A percentile compares a stretch with the other conserved stretches of the same genome.
These are phyloP conservation scores for Mactra quadrangularis DNA, from an alignment of 1,140 invertebrate species.

Conservation along the genomic window DNA sequence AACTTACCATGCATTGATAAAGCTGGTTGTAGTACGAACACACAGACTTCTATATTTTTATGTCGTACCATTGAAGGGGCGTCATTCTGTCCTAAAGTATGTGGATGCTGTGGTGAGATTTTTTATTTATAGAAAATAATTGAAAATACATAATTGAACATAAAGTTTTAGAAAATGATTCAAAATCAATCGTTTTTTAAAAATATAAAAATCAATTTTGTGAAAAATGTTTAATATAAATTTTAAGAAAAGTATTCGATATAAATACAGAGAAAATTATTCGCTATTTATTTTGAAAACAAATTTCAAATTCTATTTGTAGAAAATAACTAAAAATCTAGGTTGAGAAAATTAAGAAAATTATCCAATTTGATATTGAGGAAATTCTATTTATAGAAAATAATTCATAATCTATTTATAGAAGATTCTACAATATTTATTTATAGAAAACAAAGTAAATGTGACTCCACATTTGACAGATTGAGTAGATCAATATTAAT, in stretches of 20 bases:
- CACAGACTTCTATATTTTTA: neutral
- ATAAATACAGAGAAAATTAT: too few species aligned
- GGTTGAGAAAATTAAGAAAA: too few species aligned
- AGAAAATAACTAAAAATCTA: neutral
- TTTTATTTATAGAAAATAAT: neutral
- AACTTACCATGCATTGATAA: neutral
- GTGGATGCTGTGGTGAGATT: neutral
- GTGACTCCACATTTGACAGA: too few species aligned
- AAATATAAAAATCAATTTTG: too few species aligned
- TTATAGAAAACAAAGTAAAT: too few species aligned
- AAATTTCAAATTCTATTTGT: neutral
- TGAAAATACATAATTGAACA: too few species aligned
- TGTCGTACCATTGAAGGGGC: neutral
- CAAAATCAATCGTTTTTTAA: too few species aligned
- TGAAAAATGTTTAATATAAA: too few species aligned
- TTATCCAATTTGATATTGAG: neutral
- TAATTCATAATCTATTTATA: too few species aligned
- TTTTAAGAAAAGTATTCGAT: neutral
- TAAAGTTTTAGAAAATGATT: too few species aligned
- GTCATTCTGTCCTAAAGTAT: neutral
- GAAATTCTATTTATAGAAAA: neutral
- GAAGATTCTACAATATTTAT: too few species aligned
- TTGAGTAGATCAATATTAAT: neutral
- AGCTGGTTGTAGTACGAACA: neutral
- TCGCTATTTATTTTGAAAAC: neutral